Evolutionary conservation across 2,113 vertebrate species (phyloP).

Genomic region (Lophotis ruficrista): DNA sequence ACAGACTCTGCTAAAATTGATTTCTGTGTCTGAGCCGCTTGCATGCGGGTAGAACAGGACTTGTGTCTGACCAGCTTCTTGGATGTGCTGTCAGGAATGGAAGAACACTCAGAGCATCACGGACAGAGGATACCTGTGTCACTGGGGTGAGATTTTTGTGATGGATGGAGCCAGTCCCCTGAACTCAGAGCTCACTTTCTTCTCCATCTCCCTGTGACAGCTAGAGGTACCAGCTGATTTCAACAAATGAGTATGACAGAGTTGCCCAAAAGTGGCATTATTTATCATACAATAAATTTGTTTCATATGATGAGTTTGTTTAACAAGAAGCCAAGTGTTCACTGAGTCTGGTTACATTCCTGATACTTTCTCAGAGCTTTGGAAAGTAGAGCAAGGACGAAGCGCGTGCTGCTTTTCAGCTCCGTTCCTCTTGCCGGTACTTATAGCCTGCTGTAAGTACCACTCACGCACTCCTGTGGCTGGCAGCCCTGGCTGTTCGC

Average conservation of each 20-base stretch:
- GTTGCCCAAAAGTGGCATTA: not conserved
- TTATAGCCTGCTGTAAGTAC: not conserved
- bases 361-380: not conserved
- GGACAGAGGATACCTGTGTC: not conserved
- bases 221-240: not conserved
- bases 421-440: not conserved
- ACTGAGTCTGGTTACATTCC: not conserved
- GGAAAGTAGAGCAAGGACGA: not conserved
- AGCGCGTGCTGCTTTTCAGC: not conserved
- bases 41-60: not conserved
- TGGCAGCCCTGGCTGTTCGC: not conserved
- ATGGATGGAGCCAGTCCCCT: not conserved
- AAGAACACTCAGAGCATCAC: not conserved
- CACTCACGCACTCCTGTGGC: fast-evolving
- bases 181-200: not conserved
- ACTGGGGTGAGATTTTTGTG: not conserved
- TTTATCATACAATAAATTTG: not conserved
- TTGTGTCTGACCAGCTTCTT: not conserved
- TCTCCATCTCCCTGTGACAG: not conserved
- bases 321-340: not conserved
- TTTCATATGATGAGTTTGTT: not conserved
- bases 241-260: not conserved
- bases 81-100: not conserved
- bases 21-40: not conserved
- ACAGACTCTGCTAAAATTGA: not conserved